Evolutionary conservation across 2,888 invertebrate genomes (phyloP).

Genomic region (Epsilonema sp.): DNA sequence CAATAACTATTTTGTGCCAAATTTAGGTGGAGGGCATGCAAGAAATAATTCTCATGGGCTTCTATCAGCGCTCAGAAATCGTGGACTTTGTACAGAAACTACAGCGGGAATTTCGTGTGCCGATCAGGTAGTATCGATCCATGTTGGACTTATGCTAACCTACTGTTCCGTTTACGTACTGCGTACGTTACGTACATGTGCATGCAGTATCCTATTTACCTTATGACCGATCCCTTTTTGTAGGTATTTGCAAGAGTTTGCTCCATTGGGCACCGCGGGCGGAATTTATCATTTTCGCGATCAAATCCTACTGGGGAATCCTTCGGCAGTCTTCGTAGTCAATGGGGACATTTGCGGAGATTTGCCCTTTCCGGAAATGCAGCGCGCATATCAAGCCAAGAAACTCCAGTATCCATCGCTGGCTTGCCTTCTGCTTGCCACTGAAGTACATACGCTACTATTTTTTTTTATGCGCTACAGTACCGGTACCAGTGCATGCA

Average conservation of each 20-base stretch:
- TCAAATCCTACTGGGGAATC: conserved; percentile 66
- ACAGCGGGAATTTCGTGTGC: conserved; percentile 16
- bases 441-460: too few relatives aligned
- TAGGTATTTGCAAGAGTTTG: conserved; percentile 79
- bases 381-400: too few relatives aligned
- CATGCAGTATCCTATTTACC: too few relatives aligned
- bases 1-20: too few relatives aligned
- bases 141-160: too few relatives aligned
- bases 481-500: neutral
- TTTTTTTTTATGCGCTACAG: too few relatives aligned
- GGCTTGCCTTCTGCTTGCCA: conserved; percentile 21
- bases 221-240: too few relatives aligned
- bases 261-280: conserved; percentile 80
- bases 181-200: too few relatives aligned
- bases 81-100: conserved; percentile 61
- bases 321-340: conserved; percentile 71
- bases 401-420: too few relatives aligned
- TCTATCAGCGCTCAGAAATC: conserved; percentile 64
- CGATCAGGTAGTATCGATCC: too few relatives aligned
- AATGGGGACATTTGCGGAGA: conserved; percentile 96
- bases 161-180: too few relatives aligned
- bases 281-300: conserved; percentile 91
- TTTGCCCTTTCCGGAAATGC: conserved; percentile 67
- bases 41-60: conserved; percentile 82
- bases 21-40: conserved; percentile 51